Evolutionary conservation across 2,113 vertebrate species (phyloP).

Genomic region (Dicaeum eximium): DNA sequence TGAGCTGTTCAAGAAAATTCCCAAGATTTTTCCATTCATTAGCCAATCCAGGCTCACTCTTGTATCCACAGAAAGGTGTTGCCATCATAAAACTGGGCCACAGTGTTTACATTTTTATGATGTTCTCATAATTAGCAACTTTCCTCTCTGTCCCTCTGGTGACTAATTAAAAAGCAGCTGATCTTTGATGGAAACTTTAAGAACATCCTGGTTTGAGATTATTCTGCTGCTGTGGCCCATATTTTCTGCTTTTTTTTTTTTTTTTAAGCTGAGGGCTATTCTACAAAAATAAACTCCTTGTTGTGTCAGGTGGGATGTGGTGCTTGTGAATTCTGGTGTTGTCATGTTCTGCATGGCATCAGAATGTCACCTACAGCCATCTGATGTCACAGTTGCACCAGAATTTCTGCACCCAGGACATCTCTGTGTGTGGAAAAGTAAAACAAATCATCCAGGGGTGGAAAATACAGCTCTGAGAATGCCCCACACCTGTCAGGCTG

Average conservation of each 20-base stretch:
- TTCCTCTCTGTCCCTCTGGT: not conserved
- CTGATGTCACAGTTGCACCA: not conserved
- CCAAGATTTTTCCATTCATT: slow-evolving; percentile 39
- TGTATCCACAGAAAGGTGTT: not conserved
- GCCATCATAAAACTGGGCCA: not conserved
- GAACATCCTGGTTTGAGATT: not conserved
- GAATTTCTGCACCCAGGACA: not conserved
- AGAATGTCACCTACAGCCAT: not conserved
- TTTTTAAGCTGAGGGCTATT: not conserved
- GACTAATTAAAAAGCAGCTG: slow-evolving; percentile 15
- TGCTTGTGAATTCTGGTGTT: not conserved
- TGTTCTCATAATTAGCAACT: not conserved
- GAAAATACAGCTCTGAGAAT: not conserved
- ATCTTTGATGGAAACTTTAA: not conserved
- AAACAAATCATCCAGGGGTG: not conserved
- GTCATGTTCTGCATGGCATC: not conserved
- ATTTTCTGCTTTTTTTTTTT: slow-evolving; percentile 3
- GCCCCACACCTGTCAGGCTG: not conserved
- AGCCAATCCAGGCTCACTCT: not conserved
- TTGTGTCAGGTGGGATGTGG: not conserved
- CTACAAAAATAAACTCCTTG: not conserved
- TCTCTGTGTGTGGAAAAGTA: not conserved
- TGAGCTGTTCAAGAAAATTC: slow-evolving; percentile 44
- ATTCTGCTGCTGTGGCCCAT: not conserved
- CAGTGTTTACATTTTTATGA: not conserved